Conservation (phyloP, 1,140 invertebrate species). For the Protaetia brevitarsis region DNA sequence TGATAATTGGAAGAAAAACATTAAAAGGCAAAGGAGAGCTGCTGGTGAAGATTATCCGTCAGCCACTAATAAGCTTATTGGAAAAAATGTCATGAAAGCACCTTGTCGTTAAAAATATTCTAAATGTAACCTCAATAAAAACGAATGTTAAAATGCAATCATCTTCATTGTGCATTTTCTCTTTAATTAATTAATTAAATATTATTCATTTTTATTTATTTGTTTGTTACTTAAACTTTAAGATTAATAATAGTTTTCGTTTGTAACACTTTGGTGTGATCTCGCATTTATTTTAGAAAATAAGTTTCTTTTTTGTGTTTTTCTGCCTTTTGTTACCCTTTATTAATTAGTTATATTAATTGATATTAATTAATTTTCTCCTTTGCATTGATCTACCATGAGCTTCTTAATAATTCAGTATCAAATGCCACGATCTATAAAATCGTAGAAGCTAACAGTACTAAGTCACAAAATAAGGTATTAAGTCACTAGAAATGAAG, state of each 20-base stretch:
- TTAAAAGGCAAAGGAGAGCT: conserved; percentile 24
- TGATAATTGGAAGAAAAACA: conserved; percentile 26
- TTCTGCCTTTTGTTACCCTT: conserved; percentile 5
- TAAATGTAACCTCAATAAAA: conserved; percentile 2
- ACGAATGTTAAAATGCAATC: conserved; percentile 11
- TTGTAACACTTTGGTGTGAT: conserved; percentile 20
- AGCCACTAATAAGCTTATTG: conserved; percentile 21
- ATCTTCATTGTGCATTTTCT: not conserved
- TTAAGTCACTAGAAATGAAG: conserved; percentile 12
- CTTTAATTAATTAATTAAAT: not conserved
- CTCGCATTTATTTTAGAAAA: conserved; percentile 19
- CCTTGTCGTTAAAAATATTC: no score
- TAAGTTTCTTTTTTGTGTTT: conserved; percentile 3
- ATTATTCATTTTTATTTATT: no score
- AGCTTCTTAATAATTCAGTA: conserved; percentile 20
- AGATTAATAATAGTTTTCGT: conserved; percentile 7
- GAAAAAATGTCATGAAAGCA: conserved; percentile 18
- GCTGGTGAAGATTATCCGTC: conserved; percentile 24
- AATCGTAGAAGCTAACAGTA: not conserved
- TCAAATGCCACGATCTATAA: conserved; percentile 4
- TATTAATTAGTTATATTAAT: conserved; percentile 24
- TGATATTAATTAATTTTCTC: conserved; percentile 19
- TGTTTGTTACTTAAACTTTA: not conserved
- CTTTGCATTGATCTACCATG: not conserved
- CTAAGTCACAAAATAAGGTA: conserved; percentile 9